A percentile compares a stretch with the other conserved stretches of the same genome.
These are phyloP conservation scores for Polyommatus iphigenia DNA, from an alignment of 2,888 invertebrate species.

Conservation along the genomic window DNA sequence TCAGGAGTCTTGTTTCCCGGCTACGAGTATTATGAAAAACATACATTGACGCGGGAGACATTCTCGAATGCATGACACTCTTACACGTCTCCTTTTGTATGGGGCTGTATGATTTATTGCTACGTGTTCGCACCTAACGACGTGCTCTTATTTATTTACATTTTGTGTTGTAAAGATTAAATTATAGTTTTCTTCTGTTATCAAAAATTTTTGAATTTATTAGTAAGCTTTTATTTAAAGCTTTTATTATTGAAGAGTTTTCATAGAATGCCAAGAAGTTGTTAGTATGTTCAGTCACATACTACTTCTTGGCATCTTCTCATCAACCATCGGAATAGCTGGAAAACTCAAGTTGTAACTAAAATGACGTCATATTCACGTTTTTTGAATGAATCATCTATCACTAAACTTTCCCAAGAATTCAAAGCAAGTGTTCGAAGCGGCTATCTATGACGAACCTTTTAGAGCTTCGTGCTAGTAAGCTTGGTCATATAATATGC, in stretches of 20 bases:
- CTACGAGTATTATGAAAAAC: conserved; percentile 4
- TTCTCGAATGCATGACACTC: not conserved
- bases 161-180: not conserved
- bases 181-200: too few relatives aligned
- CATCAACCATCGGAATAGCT: not conserved
- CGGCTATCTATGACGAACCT: not conserved
- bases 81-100: not conserved
- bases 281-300: too few relatives aligned
- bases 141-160: not conserved
- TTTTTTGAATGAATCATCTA: not conserved
- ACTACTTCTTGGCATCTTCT: too few relatives aligned
- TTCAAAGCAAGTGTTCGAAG: not conserved
- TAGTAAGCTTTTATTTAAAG: too few relatives aligned
- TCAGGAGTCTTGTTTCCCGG: not conserved
- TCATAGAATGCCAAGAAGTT: too few relatives aligned
- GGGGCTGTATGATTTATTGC: not conserved
- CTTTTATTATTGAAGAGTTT: too few relatives aligned
- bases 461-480: too few relatives aligned
- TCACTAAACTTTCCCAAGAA: not conserved
- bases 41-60: not conserved
- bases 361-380: not conserved
- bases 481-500: not conserved
- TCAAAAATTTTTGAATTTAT: too few relatives aligned
- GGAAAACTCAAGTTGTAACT: not conserved
- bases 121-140: not conserved